These are phyloP conservation scores for Himantopus leucocephalus DNA, from an alignment of 2,113 vertebrate species.

Conservation along the genomic window DNA sequence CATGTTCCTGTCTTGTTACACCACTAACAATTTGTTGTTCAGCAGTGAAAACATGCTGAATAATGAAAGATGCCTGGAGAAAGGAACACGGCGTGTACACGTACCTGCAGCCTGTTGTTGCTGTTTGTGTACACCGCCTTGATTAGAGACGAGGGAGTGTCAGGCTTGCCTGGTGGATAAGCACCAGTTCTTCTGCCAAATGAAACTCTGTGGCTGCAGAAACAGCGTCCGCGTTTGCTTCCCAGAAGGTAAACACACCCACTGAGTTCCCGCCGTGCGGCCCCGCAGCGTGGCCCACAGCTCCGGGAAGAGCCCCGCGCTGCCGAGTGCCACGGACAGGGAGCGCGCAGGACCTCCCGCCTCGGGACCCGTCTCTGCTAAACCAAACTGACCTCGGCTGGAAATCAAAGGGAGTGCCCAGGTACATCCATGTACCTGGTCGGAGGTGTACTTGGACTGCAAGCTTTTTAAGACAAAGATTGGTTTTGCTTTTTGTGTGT, in stretches of 20 bases:
- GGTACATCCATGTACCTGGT: not conserved
- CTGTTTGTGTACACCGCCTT: constrained; percentile 49
- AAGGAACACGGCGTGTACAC: constrained; percentile 4
- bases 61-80: constrained; percentile 72
- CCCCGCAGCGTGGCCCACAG: not conserved
- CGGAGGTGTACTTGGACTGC: not conserved
- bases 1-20: constrained; percentile 59
- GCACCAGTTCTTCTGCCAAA: constrained; percentile 39
- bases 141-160: constrained; percentile 40
- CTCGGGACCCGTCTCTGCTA: not conserved
- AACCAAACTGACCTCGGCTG: not conserved
- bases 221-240: not conserved
- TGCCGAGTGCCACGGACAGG: not conserved
- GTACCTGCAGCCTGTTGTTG: constrained; percentile 28
- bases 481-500: not conserved
- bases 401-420: not conserved
- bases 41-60: constrained; percentile 61
- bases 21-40: constrained; percentile 66
- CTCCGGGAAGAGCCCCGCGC: not conserved
- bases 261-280: not conserved
- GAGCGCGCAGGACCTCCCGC: not conserved
- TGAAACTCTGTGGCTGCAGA: constrained; percentile 53
- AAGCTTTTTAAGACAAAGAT: not conserved
- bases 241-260: constrained; percentile 40
- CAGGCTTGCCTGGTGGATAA: constrained; percentile 35